Percentiles rank a stretch among this genome's conserved stretches.
These are phyloP conservation scores for Euspilapteryx auroguttella DNA, from an alignment of 2,888 invertebrate genomes.

Conservation along the genomic window DNA sequence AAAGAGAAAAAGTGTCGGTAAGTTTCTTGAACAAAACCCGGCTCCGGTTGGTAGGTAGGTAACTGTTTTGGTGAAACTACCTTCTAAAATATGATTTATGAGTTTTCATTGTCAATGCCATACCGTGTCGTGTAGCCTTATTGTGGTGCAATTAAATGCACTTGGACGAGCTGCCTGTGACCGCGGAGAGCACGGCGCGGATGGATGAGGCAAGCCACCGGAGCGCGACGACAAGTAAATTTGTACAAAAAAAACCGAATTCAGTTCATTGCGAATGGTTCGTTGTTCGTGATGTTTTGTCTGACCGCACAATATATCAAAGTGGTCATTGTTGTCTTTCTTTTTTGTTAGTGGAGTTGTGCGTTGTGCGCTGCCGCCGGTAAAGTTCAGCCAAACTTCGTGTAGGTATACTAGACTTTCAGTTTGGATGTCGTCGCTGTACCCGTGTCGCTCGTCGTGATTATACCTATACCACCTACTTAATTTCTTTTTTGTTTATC, in stretches of 20 bases:
- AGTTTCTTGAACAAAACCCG: too few species aligned
- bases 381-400: slow-evolving; percentile 49
- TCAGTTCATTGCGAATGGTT: slow-evolving; percentile 54
- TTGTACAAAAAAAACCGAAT: slow-evolving; percentile 58
- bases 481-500: slow-evolving; percentile 9
- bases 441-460: slow-evolving; percentile 11
- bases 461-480: too few species aligned
- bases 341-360: slow-evolving; percentile 29
- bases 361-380: slow-evolving; percentile 38
- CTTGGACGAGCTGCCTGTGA: slow-evolving; percentile 18
- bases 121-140: too few species aligned
- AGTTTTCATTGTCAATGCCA: too few species aligned
- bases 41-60: too few species aligned
- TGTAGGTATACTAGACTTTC: slow-evolving; percentile 25
- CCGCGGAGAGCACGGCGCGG: slow-evolving; percentile 14
- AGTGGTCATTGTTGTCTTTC: slow-evolving; percentile 50
- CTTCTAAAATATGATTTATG: too few species aligned
- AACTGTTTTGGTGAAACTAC: too few species aligned
- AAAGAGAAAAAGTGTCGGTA: too few species aligned
- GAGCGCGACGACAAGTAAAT: slow-evolving; percentile 58
- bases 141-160: slow-evolving; percentile 5
- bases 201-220: slow-evolving; percentile 45
- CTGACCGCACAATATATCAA: slow-evolving; percentile 57
- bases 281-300: slow-evolving; percentile 56
- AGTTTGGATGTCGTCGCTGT: slow-evolving; percentile 14